Percentiles rank a stretch among this genome's conserved stretches.
Evolutionary conservation across 2,113 vertebrate genomes (phyloP).

Genomic region (Colius striatus): DNA sequence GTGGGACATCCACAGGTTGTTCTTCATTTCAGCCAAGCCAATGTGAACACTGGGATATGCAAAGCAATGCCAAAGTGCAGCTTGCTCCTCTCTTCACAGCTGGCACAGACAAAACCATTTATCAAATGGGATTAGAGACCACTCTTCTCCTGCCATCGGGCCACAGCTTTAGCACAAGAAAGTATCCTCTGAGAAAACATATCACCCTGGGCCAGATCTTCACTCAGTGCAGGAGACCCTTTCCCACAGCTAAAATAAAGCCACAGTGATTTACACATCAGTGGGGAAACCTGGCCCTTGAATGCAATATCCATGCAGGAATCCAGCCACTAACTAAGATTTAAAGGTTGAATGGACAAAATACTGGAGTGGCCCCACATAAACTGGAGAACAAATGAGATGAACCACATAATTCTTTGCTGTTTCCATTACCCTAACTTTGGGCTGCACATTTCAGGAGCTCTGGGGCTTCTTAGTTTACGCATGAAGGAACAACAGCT

Average conservation of each 20-base stretch:
- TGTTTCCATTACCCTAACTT: constrained; percentile 14
- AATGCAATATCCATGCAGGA: neutral
- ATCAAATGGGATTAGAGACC: neutral
- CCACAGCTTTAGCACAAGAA: neutral
- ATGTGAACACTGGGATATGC: neutral
- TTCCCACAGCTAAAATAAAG: neutral
- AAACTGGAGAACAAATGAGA: neutral
- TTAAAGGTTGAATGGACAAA: constrained; percentile 15
- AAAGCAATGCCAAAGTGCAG: neutral
- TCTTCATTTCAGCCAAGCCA: neutral
- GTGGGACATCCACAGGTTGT: neutral
- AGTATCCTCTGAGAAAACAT: neutral
- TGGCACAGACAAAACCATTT: neutral
- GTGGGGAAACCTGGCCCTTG: constrained; percentile 1
- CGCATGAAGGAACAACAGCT: neutral
- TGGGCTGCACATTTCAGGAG: neutral
- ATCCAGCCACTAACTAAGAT: constrained; percentile 4
- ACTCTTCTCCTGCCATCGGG: neutral
- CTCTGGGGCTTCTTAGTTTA: neutral
- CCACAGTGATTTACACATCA: neutral
- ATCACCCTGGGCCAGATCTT: neutral
- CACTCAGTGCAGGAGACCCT: neutral
- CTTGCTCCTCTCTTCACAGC: neutral
- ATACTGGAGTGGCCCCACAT: neutral
- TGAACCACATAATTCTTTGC: neutral